These are phyloP conservation scores for Aphodius sticticus DNA, from an alignment of 2,888 invertebrate genomes.

Conservation along the genomic window DNA sequence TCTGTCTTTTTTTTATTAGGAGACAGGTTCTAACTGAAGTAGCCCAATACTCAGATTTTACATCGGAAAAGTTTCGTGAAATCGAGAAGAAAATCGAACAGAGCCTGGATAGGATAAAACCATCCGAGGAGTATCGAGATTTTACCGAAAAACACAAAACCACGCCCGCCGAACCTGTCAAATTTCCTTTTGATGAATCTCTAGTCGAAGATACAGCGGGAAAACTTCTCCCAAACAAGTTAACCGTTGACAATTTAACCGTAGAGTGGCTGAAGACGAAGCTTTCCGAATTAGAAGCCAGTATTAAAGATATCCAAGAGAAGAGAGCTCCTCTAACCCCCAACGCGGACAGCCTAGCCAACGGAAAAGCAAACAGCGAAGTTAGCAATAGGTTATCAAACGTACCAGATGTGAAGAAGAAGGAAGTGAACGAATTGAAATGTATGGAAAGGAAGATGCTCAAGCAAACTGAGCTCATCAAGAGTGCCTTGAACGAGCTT, in stretches of 20 bases:
- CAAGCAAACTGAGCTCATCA: constrained; percentile 83
- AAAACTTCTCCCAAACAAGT: constrained; percentile 83
- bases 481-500: constrained; percentile 83
- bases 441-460: constrained; percentile 86
- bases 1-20: constrained; percentile 62
- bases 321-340: constrained; percentile 58
- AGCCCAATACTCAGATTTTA: constrained; percentile 79
- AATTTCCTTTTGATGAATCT: constrained; percentile 87
- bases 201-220: constrained; percentile 90
- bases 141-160: constrained; percentile 89
- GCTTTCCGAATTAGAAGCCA: constrained; percentile 78
- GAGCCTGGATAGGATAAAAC: constrained; percentile 80
- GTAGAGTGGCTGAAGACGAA: constrained; percentile 88
- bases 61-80: constrained; percentile 81
- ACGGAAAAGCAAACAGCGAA: constrained; percentile 56
- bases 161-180: constrained; percentile 77
- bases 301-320: constrained; percentile 81
- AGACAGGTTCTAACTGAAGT: constrained; percentile 83
- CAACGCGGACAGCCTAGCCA: constrained; percentile 50
- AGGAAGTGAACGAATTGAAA: constrained; percentile 81
- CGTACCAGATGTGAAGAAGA: constrained; percentile 55
- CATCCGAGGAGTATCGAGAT: constrained; percentile 87
- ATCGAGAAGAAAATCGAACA: constrained; percentile 80
- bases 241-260: constrained; percentile 92
- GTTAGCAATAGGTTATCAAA: constrained; percentile 47